These are phyloP conservation scores for Lochmaea capreae DNA, from an alignment of 2,888 invertebrate species.

Conservation along the genomic window DNA sequence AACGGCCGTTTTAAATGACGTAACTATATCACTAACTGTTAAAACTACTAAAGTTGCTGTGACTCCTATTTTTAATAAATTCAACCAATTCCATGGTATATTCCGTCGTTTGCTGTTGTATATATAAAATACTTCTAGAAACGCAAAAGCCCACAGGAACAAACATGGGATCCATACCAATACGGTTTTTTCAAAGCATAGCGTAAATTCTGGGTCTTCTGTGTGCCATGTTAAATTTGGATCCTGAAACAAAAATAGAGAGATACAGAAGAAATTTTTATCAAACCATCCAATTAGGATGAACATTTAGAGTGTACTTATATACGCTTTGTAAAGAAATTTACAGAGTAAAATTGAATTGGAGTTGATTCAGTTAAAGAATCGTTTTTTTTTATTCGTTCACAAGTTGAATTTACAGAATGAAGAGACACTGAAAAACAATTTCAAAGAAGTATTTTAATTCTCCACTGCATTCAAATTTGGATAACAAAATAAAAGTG, in stretches of 20 bases:
- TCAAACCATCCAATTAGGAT: neutral
- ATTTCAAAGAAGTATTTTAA: too few species aligned
- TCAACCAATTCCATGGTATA: conserved; percentile 82
- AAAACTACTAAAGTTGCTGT: conserved; percentile 75
- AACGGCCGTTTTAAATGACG: conserved; percentile 69
- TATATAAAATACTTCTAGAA: conserved; percentile 82
- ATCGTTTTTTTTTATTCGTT: too few species aligned
- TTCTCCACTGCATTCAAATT: too few species aligned
- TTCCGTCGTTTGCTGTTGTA: conserved; percentile 80
- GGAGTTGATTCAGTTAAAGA: too few species aligned
- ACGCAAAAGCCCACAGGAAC: conserved; percentile 82
- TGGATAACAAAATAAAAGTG: too few species aligned
- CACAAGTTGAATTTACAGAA: too few species aligned
- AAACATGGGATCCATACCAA: conserved; percentile 90
- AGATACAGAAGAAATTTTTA: neutral
- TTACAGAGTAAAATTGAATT: too few species aligned
- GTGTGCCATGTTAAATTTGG: conserved; percentile 82
- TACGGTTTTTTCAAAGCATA: conserved; percentile 92
- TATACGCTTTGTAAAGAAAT: neutral
- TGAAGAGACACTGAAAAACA: too few species aligned
- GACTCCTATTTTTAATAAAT: conserved; percentile 76
- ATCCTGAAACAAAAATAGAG: conserved; percentile 74
- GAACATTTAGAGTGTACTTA: neutral
- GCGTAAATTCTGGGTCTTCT: conserved; percentile 82
- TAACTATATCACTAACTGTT: conserved; percentile 76